phyloP scores from a whole-genome alignment of 2,797 vertebrate genomes.

The Premnoplex brunnescens region DNA sequence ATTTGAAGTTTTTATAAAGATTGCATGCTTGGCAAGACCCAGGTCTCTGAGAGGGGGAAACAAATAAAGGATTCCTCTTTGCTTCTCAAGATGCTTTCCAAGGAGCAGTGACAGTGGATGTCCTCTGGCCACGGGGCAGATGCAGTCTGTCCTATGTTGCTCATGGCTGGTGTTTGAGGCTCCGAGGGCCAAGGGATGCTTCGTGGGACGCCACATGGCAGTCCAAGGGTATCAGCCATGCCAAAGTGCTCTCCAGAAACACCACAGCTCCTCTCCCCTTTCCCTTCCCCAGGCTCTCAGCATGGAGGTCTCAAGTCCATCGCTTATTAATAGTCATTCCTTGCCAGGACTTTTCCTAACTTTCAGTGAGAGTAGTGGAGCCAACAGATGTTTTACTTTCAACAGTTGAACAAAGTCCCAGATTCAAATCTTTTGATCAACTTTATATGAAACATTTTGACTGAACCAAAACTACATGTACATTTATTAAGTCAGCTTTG shows the following conservation, averaged over 20 bases:
- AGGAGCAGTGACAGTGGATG: background rate
- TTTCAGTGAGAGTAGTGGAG: background rate
- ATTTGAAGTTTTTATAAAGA: background rate
- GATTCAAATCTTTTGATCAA: background rate
- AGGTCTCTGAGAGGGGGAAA: background rate
- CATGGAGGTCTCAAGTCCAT: background rate
- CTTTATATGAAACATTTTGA: background rate
- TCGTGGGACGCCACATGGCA: rapidly evolving
- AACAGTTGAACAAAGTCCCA: background rate
- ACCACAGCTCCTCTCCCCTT: rapidly evolving
- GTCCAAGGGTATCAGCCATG: background rate
- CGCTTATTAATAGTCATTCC: background rate
- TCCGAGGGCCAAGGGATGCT: rapidly evolving
- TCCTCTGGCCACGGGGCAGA: background rate
- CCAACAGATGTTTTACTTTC: background rate
- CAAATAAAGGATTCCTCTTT: background rate
- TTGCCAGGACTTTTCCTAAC: background rate
- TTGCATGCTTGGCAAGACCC: background rate
- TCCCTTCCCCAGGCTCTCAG: background rate
- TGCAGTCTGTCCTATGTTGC: rapidly evolving
- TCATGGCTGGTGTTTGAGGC: background rate
- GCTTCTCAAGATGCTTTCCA: background rate
- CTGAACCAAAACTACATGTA: background rate
- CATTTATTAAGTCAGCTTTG: background rate
- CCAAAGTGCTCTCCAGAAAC: background rate